Percentiles rank a stretch among this genome's conserved stretches.
Conservation (phyloP, 2,797 vertebrate species). For the Acridotheres tristis region DNA sequence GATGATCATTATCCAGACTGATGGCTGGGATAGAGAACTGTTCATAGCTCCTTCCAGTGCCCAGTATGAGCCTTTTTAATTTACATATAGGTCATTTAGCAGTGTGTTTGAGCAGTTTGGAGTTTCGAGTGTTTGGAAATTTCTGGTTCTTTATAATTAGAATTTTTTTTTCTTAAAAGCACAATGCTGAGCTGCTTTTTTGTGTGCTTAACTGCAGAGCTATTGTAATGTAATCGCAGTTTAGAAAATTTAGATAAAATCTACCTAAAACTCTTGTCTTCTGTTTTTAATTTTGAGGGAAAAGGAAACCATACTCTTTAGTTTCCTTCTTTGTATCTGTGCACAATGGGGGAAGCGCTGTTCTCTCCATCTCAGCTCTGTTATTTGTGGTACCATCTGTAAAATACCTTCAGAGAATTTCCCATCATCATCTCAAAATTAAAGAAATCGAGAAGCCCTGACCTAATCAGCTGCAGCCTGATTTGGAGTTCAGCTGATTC, state of each 20-base stretch:
- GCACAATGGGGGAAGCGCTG: background rate
- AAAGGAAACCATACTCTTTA: background rate
- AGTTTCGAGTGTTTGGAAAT: background rate
- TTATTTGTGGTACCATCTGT: background rate
- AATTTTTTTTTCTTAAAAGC: background rate
- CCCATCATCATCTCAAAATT: background rate
- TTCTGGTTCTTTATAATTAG: background rate
- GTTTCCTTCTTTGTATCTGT: background rate
- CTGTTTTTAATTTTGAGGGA: background rate
- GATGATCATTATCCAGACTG: background rate
- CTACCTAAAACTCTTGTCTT: background rate
- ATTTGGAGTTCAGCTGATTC: background rate
- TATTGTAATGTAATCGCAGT: background rate
- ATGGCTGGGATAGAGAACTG: background rate
- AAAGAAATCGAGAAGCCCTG: accelerated
- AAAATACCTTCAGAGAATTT: background rate
- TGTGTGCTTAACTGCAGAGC: background rate
- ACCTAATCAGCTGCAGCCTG: background rate
- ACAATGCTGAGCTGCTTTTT: background rate
- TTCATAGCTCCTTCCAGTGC: background rate
- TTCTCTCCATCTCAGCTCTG: background rate
- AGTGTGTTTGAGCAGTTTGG: background rate
- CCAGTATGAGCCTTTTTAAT: background rate
- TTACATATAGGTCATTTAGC: background rate
- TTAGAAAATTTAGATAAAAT: background rate